Evolutionary conservation across 2,797 vertebrate genomes (phyloP).

Genomic region (Remorina albescens): DNA sequence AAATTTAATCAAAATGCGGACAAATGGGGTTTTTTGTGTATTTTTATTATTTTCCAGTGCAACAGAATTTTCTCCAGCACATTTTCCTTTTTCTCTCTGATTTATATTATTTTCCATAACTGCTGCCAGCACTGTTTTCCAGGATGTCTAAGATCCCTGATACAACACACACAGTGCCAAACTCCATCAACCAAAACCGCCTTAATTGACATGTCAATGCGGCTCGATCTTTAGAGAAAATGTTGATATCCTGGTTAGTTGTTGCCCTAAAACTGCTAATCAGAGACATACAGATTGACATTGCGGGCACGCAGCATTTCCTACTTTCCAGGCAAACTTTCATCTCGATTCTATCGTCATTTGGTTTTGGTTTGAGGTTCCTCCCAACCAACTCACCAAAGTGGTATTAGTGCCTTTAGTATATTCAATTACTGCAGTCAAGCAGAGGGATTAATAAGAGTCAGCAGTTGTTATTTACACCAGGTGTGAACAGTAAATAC

Average conservation of each 20-base stretch:
- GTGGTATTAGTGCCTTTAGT: slow-evolving; percentile 57
- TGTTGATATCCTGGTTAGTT: not conserved
- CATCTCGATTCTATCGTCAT: slow-evolving; percentile 16
- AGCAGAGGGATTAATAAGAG: slow-evolving; percentile 50
- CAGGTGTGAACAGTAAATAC: slow-evolving; percentile 44
- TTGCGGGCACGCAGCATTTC: too few relatives aligned
- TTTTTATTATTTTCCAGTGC: too few relatives aligned
- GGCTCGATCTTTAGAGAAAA: not conserved
- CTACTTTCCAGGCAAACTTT: slow-evolving; percentile 21
- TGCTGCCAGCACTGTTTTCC: too few relatives aligned
- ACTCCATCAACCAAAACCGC: not conserved
- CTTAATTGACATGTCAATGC: not conserved
- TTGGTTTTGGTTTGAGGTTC: slow-evolving; percentile 19
- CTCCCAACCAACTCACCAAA: slow-evolving; percentile 16
- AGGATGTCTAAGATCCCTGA: too few relatives aligned
- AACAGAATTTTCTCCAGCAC: too few relatives aligned
- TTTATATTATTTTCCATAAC: too few relatives aligned
- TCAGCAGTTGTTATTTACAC: slow-evolving; percentile 54
- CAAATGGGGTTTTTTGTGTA: too few relatives aligned
- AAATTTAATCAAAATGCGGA: too few relatives aligned
- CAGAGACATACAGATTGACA: not conserved
- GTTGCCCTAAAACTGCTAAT: not conserved
- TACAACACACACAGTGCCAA: not conserved
- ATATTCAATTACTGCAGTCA: slow-evolving; percentile 49
- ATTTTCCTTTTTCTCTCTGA: too few relatives aligned